Conservation (phyloP, 2,113 vertebrate species). For the Megaceryle maxima region DNA sequence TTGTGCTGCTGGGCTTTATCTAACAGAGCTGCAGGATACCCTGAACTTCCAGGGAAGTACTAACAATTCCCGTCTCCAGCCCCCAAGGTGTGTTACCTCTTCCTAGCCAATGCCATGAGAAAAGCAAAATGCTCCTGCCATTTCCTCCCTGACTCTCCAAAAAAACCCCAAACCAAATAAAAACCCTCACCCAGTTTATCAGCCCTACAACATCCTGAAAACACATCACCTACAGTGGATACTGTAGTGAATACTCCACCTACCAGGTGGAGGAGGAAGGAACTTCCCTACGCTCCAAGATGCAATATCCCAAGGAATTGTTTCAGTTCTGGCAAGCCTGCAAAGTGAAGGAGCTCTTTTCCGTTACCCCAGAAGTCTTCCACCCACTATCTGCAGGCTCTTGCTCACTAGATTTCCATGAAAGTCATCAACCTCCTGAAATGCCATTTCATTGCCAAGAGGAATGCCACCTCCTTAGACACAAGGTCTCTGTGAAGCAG, state of each 20-base stretch:
- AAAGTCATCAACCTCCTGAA: neutral
- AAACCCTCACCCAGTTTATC: too few relatives aligned
- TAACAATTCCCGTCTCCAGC: neutral
- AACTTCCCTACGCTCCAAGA: neutral
- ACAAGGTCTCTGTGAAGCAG: neutral
- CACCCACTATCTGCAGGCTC: neutral
- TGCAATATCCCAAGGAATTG: neutral
- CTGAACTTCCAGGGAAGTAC: neutral
- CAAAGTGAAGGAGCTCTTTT: neutral
- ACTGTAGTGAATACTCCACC: too few relatives aligned
- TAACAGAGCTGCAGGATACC: neutral
- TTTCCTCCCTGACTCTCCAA: neutral
- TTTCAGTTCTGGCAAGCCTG: neutral
- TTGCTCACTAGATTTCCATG: neutral
- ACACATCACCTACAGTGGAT: too few relatives aligned
- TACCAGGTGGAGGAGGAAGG: neutral
- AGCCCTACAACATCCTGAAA: neutral
- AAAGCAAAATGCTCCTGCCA: neutral
- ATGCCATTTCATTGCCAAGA: neutral
- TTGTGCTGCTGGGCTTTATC: neutral
- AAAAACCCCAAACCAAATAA: neutral
- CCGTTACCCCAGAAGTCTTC: neutral
- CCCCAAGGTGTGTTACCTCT: neutral
- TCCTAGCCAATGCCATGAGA: neutral
- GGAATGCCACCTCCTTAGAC: neutral